Evolutionary conservation across 2,797 vertebrate genomes (phyloP).

Genomic region (Pantherophis vulpinus): DNA sequence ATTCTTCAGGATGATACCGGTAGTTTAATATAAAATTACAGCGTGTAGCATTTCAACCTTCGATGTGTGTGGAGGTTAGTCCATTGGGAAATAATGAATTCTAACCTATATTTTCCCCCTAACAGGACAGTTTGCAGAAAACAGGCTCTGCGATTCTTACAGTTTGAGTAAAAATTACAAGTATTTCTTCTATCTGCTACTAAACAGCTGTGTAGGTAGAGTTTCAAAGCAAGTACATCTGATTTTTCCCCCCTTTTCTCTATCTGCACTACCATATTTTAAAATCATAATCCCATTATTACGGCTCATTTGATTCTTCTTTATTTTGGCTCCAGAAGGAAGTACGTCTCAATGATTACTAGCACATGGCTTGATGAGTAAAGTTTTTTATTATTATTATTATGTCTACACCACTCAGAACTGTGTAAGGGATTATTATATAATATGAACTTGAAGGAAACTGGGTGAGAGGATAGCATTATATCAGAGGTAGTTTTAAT

Average conservation of each 20-base stretch:
- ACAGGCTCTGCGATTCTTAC: neutral
- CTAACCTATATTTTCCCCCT: neutral
- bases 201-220: neutral
- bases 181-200: neutral
- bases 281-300: neutral
- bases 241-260: neutral
- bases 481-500: conserved; percentile 73
- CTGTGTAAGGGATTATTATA: conserved; percentile 46
- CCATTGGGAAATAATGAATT: neutral
- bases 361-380: neutral
- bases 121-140: neutral
- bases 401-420: conserved; percentile 7
- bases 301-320: neutral
- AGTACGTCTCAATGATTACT: neutral
- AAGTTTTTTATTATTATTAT: neutral
- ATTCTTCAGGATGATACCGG: neutral
- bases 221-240: neutral
- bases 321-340: neutral
- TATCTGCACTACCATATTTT: neutral
- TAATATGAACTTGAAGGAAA: conserved; percentile 55
- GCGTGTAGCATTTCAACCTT: neutral
- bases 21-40: neutral
- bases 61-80: neutral
- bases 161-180: neutral
- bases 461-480: conserved; percentile 59